Evolutionary conservation across 2,888 invertebrate species (phyloP), one percentile per base, ranked within the genome.

Genomic region (Drosophila antonietae): DNA sequence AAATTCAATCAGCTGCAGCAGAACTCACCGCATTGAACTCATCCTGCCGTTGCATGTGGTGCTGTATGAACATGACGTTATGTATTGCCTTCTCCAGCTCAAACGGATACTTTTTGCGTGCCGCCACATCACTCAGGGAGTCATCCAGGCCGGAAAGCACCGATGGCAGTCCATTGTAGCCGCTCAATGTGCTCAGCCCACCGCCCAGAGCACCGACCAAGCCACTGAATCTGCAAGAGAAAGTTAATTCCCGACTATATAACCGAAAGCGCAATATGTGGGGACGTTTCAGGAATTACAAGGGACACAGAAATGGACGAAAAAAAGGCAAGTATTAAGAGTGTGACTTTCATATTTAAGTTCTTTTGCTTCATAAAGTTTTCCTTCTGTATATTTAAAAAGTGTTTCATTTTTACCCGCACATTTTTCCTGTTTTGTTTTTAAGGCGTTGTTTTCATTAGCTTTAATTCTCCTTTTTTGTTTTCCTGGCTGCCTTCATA

Each of bases 41-140:
- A 91, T 98, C 98, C 92, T 97, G 97, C n/a, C 98, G 95, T 91
- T 97, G 97, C 93, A 98, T 97, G 90, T 98, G 98, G 91, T 98
- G 97, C 88, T 98, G 98, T 81, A 98, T 98, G 91, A 98, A 98
- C 96, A 97, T 97, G 59, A 98, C 97, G 92, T 98, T 98, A 91
- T 97, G 97, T 79, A 98, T 96, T 53, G 98, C 98, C 91, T 98
- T 97, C 91, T 98, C 98, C 88, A 98, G 94, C 92, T 98, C 98
- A 90, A 97, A 97, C 0, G 98, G 98, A 92, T 97, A 97, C 92
- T 97, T 97, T 93, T 97, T 97, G 72, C 96, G 94, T 6, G 95
- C 94, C 18, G 95, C 96, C 20, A 97, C 96, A 88, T 97, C 97
- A 80, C 96, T 96, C 80, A 96, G 92, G 28, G 97, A 97, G 91